Evolutionary conservation across 1,140 invertebrate genomes (phyloP), one percentile per base, ranked within the genome.

Genomic region (Acromyrmex charruanus): DNA sequence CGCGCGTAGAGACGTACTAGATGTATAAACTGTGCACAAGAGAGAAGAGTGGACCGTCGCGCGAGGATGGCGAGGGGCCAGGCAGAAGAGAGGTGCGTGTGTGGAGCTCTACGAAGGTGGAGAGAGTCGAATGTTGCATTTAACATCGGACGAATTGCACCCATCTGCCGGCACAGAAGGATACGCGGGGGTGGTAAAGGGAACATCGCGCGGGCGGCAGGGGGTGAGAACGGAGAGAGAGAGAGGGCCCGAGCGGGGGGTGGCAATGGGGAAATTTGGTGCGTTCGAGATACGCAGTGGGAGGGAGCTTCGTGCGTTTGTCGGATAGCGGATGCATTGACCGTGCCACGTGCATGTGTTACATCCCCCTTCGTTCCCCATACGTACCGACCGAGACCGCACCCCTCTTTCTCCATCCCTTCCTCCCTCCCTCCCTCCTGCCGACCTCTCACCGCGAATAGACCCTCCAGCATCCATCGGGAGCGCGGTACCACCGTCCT

Each of bases 261-360:
- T 88, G 25, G 66, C n/a, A 61, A 79, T 80, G 87, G 81, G 85
- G 80, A 90, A 90, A 90, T 90, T 90, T 53, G 80, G 89, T 87
- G 74, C 79, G 88, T 84, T 89, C 85, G 84, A 87, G 88, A 89
- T 90, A 87, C 87, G 31, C n/a, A 49, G 39, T 21, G 51, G 55
- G 55, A 21, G 77, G 74, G 51, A 77, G 87, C 72, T 92, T 93
- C 91, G 86, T 94, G 92, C 91, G 92, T 93, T 93, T 93, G 92
- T 94, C 93, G 92, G 93, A 91, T 93, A 90, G 89, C 91, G 92
- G 90, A 94, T 94, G 93, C 94, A 94, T 92, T 93, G 94, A 92
- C 93, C 93, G 91, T 94, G 94, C 93, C 94, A 94, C 90, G 92
- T 94, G 94, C 95, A 95, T 94, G 93, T 95, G 94, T 95, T 94